Base-by-base conservation (phyloP, 2,113 vertebrate species). In the Gallinago paraguaiae region DNA sequence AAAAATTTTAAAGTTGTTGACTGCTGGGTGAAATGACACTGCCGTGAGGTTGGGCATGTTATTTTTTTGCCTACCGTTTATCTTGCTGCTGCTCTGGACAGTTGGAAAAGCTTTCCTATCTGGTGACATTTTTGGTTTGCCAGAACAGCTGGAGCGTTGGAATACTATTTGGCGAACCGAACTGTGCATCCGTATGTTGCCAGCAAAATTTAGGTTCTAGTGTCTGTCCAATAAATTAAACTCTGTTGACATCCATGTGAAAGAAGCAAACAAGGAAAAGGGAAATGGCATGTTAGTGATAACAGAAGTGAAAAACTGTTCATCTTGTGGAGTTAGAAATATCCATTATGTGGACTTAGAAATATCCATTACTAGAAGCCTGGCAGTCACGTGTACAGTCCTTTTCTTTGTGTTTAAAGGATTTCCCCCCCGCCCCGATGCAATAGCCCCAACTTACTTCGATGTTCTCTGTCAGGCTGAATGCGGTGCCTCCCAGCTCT, bases 381-480 rank as follows among this genome's bases (percentile, higher is more conserved):
- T 0, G 0, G 13, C 39, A n/a, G 31, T 17, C n/a, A 72, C 25
- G 11, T 27, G 8, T 45, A 41, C 70, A 68, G 43, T 35, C 5
- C 27, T 63, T 57, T 59, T n/a, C 14, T 68, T 70, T 50, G 27
- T n/a, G 15, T 59, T 89, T n/a, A 46, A 77, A 67, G n/a, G 39
- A 19, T n/a, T 82, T 82, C 33, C 28, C 28, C 4, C 7, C 3
- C 3, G 8, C 8, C 2, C 24, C 17, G 13, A 19, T 48, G 5
- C 27, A 61, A 7, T n/a, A 71, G 9, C 39, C 28, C 75, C 23
- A 75, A 0, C 2, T 72, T 51, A 45, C 16, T 11, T 43, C 0
- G 0, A 4, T 51, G 20, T 65, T 67, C 13, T 65, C 24, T 51
- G 19, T 54, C 25, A 31, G 63, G 17, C 54, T 82, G 65, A 87